Evolutionary conservation across 2,113 vertebrate genomes (phyloP).

Genomic region (Camelus bactrianus): DNA sequence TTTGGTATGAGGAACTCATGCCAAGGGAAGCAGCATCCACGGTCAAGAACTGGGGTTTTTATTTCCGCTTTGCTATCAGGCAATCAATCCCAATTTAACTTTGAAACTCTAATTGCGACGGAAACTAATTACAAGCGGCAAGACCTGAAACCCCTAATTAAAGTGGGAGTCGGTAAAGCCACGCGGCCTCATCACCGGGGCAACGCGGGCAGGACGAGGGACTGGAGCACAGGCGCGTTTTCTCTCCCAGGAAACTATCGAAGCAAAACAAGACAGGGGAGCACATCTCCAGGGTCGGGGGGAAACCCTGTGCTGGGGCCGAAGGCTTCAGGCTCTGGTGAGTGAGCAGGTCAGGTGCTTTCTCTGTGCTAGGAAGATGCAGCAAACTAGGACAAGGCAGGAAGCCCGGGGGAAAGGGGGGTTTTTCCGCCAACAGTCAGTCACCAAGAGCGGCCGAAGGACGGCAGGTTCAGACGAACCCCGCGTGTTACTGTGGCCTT

Average conservation of each 20-base stretch:
- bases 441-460: neutral
- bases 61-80: slow-evolving; percentile 80
- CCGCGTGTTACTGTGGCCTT: neutral
- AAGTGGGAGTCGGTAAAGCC: slow-evolving; percentile 72
- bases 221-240: neutral
- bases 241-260: slow-evolving; percentile 25
- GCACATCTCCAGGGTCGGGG: neutral
- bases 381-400: neutral
- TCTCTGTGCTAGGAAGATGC: neutral
- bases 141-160: slow-evolving; percentile 72
- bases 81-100: slow-evolving; percentile 79
- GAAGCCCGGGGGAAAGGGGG: neutral
- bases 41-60: slow-evolving; percentile 80
- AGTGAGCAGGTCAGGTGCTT: neutral
- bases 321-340: neutral
- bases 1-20: slow-evolving; percentile 85
- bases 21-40: slow-evolving; percentile 84
- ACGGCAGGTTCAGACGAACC: neutral
- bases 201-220: neutral
- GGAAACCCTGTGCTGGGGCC: neutral
- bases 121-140: slow-evolving; percentile 73
- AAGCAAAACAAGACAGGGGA: slow-evolving; percentile 12
- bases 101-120: slow-evolving; percentile 68
- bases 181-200: slow-evolving; percentile 19
- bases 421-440: neutral